Base-by-base conservation (phyloP, 2,888 invertebrate genomes). In the Hedya salicella region DNA sequence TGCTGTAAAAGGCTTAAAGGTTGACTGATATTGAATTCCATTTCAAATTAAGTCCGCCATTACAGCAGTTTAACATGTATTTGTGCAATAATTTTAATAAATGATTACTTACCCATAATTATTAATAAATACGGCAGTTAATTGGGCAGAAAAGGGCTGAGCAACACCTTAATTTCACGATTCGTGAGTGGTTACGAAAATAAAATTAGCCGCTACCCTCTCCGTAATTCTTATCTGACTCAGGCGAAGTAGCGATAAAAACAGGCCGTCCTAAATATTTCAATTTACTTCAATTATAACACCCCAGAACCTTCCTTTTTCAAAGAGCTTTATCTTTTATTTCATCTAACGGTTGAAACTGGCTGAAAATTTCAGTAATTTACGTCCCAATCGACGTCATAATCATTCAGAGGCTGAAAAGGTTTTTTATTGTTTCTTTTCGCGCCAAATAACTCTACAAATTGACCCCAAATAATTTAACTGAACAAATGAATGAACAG, bases 391-490 rank as follows among this genome's bases (percentile, higher is more conserved):
- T 66, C 53, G 60, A 40, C 59, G 40, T 49, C 60, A 66, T 61
- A 53, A 66, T 66, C 65, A 65, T 66, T 66, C 46, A 44, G 14
- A 49, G 49, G 53, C 48, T 54, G 66, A 72, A 73, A 71, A 71
- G 70, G 68, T 71, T 72, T 67, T 73, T 71, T 68, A 70, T 72
- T 71, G 72, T 68, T 70, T 69, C 54, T 46, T 69, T 63, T 62
- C 50, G 54, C 57, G 56, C 64, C 65, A 71, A 67, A 73, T 69
- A 72, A 70, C 73, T 73, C 63, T 70, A 73, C 74, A 73, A 76
- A 77, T 73, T 71, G 70, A 62, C 70, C 65, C 57, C 67, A 71
- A 75, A 74, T 76, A 68, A 73, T 77, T 74, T 70, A 68, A 72
- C 68, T 69, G 70, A 69, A 72, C 69, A 72, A 73, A 68, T 56